Evolutionary conservation across 2,888 invertebrate genomes (phyloP).

Genomic region (Prostheceraeus crozeri): DNA sequence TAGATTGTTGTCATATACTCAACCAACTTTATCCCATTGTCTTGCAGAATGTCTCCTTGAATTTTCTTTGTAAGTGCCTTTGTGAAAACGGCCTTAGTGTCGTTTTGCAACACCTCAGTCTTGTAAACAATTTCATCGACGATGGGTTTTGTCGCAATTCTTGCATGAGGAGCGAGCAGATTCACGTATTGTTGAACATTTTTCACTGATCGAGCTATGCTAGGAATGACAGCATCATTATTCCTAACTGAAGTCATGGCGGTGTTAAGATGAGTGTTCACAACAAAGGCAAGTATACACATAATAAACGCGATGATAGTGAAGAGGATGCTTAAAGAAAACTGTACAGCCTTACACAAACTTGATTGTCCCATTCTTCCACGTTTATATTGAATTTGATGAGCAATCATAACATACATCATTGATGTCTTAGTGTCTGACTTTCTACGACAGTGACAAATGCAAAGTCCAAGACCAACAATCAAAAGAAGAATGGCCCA

Average conservation of each 20-base stretch:
- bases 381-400: constrained; percentile 1
- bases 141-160: neutral
- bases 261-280: neutral
- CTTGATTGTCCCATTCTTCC: neutral
- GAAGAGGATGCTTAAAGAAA: too few relatives aligned
- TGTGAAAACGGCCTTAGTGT: too few relatives aligned
- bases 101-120: constrained; percentile 31
- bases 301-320: constrained; percentile 17
- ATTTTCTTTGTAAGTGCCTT: too few relatives aligned
- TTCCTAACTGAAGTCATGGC: neutral
- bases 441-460: constrained; percentile 1
- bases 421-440: neutral
- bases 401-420: constrained; percentile 15
- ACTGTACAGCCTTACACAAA: constrained; percentile 1
- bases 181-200: neutral
- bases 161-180: constrained; percentile 10
- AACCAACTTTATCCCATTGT: too few relatives aligned
- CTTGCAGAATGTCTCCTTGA: too few relatives aligned
- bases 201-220: neutral
- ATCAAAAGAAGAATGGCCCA: constrained; percentile 26
- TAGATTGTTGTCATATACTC: too few relatives aligned
- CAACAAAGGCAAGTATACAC: neutral
- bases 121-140: constrained; percentile 33
- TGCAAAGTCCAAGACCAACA: neutral
- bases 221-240: neutral